These are phyloP conservation scores for Peromyscus nudipes DNA, from an alignment of 2,797 vertebrate species.

Conservation along the genomic window DNA sequence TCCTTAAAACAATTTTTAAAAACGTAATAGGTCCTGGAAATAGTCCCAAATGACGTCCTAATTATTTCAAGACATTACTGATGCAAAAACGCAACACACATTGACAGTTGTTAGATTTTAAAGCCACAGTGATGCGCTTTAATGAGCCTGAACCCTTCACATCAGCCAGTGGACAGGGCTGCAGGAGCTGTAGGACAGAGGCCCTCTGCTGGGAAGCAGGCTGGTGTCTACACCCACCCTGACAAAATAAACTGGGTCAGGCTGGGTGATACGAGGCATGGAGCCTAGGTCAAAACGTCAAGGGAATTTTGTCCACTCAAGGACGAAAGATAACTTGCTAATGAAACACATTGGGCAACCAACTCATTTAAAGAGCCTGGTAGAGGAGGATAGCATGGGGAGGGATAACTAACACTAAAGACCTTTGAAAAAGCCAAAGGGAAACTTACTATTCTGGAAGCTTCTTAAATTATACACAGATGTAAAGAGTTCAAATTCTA, in stretches of 20 bases:
- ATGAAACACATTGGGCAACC: background rate
- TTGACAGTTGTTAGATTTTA: background rate
- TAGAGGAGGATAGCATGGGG: background rate
- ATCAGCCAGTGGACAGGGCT: background rate
- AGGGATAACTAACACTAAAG: background rate
- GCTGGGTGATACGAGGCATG: background rate
- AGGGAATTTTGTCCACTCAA: background rate
- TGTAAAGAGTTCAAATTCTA: background rate
- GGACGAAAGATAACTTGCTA: background rate
- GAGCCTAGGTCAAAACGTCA: background rate
- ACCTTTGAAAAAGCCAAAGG: background rate
- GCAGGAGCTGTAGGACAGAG: background rate
- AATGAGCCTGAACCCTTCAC: background rate
- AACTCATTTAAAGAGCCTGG: background rate
- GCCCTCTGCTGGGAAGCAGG: background rate
- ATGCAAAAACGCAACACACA: background rate
- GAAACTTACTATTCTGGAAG: background rate
- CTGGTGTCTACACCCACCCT: background rate
- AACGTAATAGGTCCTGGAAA: background rate
- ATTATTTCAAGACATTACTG: conserved; percentile 46
- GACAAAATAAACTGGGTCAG: background rate
- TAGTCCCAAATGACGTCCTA: background rate
- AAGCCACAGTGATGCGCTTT: background rate
- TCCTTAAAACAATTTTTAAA: background rate
- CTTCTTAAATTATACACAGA: background rate